Conservation (phyloP, 2,888 invertebrate genomes). For the Dasypogon diadema region DNA sequence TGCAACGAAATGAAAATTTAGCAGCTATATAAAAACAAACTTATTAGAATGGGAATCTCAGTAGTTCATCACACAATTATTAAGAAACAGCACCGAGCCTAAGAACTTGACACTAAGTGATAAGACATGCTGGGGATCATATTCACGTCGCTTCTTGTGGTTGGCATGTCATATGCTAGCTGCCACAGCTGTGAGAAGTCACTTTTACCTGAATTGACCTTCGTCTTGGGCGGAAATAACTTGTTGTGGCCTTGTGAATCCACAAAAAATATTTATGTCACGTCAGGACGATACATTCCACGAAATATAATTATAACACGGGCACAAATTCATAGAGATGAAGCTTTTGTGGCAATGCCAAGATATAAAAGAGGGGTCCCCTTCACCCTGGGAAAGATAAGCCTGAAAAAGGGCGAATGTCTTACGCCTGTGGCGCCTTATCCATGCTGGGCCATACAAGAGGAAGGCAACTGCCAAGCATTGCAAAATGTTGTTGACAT, state of each 20-base stretch:
- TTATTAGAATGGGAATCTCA: not conserved
- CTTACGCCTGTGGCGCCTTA: slow-evolving; percentile 72
- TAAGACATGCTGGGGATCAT: not conserved
- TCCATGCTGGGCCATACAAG: slow-evolving; percentile 78
- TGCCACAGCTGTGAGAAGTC: slow-evolving; percentile 51
- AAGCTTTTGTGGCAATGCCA: slow-evolving; percentile 73
- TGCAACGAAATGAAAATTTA: not conserved
- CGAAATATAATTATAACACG: slow-evolving; percentile 75
- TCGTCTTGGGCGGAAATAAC: slow-evolving; percentile 66
- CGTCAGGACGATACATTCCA: slow-evolving; percentile 72
- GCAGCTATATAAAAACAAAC: not conserved
- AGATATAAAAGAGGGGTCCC: slow-evolving; percentile 74
- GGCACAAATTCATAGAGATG: slow-evolving; percentile 72
- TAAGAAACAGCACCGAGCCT: not conserved
- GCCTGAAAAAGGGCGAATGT: slow-evolving; percentile 70
- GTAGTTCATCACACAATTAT: not conserved
- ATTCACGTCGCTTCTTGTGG: not conserved
- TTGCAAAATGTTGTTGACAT: slow-evolving; percentile 79
- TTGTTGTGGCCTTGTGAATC: slow-evolving; percentile 73
- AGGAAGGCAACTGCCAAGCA: slow-evolving; percentile 77
- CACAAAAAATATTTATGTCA: slow-evolving; percentile 73
- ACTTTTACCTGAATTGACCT: slow-evolving; percentile 61
- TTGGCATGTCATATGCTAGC: not conserved
- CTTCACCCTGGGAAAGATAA: slow-evolving; percentile 72
- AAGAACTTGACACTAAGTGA: not conserved